Conservation (phyloP, 2,113 vertebrate species). For the Perca flavescens region DNA sequence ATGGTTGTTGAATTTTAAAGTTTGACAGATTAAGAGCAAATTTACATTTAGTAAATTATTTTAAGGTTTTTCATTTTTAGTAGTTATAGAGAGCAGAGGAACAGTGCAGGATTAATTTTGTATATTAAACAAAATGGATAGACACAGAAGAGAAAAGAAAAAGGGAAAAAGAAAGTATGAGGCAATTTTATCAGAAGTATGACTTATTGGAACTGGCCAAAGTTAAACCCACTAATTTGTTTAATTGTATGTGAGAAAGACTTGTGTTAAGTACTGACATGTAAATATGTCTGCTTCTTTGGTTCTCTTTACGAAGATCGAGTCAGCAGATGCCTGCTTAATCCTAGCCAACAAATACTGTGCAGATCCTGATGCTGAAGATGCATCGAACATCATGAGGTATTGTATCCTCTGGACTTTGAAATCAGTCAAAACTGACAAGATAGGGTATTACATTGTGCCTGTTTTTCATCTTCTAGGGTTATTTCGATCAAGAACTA, state of each 20-base stretch:
- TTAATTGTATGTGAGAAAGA: neutral
- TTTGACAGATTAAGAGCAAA: constrained; percentile 1
- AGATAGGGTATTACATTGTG: neutral
- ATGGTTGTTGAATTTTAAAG: neutral
- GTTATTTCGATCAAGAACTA: constrained; percentile 99
- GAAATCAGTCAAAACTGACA: neutral
- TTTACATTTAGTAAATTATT: neutral
- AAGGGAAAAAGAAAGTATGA: neutral
- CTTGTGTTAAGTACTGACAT: neutral
- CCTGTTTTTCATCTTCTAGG: constrained; percentile 79
- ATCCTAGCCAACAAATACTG: constrained; percentile 99
- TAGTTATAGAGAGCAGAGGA: neutral
- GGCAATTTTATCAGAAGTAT: neutral
- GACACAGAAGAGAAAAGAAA: neutral
- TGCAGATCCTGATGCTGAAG: constrained; percentile 97
- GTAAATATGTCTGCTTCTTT: constrained; percentile 22
- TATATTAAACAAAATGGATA: neutral
- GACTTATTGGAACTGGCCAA: neutral
- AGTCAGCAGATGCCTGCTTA: constrained; percentile 97
- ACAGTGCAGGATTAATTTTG: neutral
- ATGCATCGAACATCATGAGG: constrained; percentile 99
- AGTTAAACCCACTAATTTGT: constrained; percentile 6
- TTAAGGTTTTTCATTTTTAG: neutral
- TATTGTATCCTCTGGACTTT: constrained; percentile 64
- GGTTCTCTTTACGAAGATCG: constrained; percentile 86